Evolutionary conservation across 2,113 vertebrate genomes (phyloP).

Genomic region (Procavia capensis): DNA sequence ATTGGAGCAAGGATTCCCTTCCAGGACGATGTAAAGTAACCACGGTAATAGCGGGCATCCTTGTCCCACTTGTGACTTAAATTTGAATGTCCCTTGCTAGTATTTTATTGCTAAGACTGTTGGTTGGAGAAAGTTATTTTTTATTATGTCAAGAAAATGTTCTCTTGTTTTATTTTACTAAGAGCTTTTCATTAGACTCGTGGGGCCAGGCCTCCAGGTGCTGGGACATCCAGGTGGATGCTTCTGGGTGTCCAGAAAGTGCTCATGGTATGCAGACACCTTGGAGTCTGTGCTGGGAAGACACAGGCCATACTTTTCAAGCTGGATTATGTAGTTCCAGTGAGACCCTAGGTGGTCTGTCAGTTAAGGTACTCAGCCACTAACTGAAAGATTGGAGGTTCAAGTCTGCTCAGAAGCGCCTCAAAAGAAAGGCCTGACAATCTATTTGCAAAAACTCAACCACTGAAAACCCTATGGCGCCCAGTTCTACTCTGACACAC

Average conservation of each 20-base stretch:
- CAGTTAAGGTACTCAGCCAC: background rate
- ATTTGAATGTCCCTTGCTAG: background rate
- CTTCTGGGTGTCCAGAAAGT: background rate
- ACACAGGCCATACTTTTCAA: background rate
- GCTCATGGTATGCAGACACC: background rate
- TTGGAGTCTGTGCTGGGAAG: background rate
- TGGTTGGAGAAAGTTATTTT: background rate
- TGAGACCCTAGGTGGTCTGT: background rate
- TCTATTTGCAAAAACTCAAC: background rate
- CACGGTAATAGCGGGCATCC: conserved; percentile 29
- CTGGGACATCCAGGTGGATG: background rate
- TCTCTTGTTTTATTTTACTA: conserved; percentile 54
- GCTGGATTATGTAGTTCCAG: background rate
- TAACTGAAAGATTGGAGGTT: background rate
- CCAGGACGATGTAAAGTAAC: conserved; percentile 52
- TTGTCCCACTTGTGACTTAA: background rate
- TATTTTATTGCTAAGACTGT: conserved; percentile 54
- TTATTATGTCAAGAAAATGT: conserved; percentile 40
- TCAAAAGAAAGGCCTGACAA: background rate
- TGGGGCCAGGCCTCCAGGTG: background rate
- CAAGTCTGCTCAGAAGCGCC: background rate
- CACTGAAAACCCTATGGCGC: background rate
- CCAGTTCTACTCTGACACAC: background rate
- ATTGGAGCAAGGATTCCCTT: background rate
- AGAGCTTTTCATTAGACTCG: background rate